Evolutionary conservation across 2,888 invertebrate genomes (phyloP).

Genomic region (Stictocephala bisonia): DNA sequence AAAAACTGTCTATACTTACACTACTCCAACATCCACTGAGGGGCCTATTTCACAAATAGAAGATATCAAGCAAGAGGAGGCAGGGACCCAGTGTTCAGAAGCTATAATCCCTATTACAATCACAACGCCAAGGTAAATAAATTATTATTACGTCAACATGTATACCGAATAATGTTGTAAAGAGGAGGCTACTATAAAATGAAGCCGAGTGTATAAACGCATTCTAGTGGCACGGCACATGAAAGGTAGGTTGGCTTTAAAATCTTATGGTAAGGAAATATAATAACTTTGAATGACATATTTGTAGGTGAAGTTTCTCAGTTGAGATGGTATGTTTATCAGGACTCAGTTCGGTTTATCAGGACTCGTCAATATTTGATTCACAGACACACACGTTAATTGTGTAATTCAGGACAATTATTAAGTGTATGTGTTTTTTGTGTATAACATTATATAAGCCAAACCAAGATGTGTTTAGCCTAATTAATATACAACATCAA

Average conservation of each 20-base stretch:
- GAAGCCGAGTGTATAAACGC: too few relatives aligned
- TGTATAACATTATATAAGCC: too few relatives aligned
- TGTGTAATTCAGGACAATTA: not conserved
- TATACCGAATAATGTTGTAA: not conserved
- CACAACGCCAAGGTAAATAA: too few relatives aligned
- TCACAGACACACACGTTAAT: not conserved
- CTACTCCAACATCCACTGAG: not conserved
- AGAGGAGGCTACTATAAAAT: not conserved
- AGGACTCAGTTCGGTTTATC: too few relatives aligned
- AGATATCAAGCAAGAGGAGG: not conserved
- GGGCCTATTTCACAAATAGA: not conserved
- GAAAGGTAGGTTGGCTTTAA: constrained; percentile 12
- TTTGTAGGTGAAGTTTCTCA: constrained; percentile 9
- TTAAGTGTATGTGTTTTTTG: too few relatives aligned
- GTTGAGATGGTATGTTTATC: constrained; percentile 13
- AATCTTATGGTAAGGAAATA: constrained; percentile 5
- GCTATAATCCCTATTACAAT: not conserved
- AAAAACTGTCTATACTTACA: not conserved
- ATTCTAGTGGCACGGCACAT: not conserved
- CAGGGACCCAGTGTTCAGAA: not conserved
- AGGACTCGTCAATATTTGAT: constrained; percentile 8
- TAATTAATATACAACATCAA: too few relatives aligned
- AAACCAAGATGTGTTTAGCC: too few relatives aligned
- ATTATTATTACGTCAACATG: too few relatives aligned
- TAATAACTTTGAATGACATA: constrained; percentile 3